Evolutionary conservation across 2,888 invertebrate genomes (phyloP), one percentile per base, ranked within the genome.

Genomic region (Syrphus vitripennis): DNA sequence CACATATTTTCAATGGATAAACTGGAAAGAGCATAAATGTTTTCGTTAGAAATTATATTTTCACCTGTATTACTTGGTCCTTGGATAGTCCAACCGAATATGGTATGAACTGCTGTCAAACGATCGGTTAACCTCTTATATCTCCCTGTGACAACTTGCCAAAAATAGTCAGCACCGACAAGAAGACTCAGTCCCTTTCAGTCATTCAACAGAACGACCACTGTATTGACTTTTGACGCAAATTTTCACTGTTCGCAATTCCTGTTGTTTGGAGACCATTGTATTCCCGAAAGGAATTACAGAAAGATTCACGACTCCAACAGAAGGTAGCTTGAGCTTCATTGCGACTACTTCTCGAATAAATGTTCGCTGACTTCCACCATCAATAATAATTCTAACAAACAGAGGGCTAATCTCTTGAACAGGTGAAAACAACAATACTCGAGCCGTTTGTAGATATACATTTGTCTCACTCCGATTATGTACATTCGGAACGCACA

Each of bases 351-450:
- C 2, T 67, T 67, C 65, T 50, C 21, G 29, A 3, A 67, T 24
- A 34, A 19, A 67, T 12, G 65, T 48, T 31, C 31, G 19, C 21
- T 67, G 67, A 34, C 67, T 67, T 3, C 67, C 67, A n/a, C 67
- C 50, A 14, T 67, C 67, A 31, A 67, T 67, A 7, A 67, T 67
- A 21, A 67, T 48, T 3, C 67, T 31, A 34, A 48, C 50, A 67
- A 67, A 67, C 29, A 67, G n/a, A 34, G 12, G 26, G 24, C 10
- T 19, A 19, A 1, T 50, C 7, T 0, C 1, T 31, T 29, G 3
- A 7, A 4, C 12, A 45, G 16, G 19, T n/a, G 67, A 19, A 7
- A 21, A 48, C 19, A 67, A 12, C 31, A 50, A 6, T 14, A 67
- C 48, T 31, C 50, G 50, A 4, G 67, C 67, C 16, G 34, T 50